These are phyloP conservation scores for Madoqua kirkii DNA, from an alignment of 2,113 vertebrate genomes.

Conservation along the genomic window DNA sequence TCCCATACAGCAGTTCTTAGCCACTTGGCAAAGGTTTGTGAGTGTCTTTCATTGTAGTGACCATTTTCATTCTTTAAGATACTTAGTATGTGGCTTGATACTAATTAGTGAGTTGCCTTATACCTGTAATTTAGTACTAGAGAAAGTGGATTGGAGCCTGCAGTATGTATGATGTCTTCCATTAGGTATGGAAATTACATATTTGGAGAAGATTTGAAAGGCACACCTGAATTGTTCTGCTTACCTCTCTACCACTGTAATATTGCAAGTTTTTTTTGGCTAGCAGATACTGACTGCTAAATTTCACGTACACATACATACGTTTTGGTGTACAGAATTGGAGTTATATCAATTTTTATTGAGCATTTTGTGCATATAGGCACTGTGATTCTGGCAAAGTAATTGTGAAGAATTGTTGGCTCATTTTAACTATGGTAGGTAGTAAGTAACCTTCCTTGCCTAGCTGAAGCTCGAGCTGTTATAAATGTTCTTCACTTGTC, in stretches of 20 bases:
- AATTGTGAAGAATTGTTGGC: slow-evolving; percentile 34
- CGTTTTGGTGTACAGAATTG: neutral
- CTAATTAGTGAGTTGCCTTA: neutral
- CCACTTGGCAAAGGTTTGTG: neutral
- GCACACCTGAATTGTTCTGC: neutral
- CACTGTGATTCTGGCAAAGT: neutral
- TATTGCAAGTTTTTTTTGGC: neutral
- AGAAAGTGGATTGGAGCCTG: neutral
- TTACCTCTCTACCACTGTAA: neutral
- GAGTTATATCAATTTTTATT: neutral
- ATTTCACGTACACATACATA: neutral
- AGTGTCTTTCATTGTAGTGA: neutral
- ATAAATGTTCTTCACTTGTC: slow-evolving; percentile 29
- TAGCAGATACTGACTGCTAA: neutral
- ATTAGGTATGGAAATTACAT: neutral
- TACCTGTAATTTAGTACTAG: neutral
- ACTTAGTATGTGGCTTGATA: neutral
- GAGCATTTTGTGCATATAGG: slow-evolving; percentile 7
- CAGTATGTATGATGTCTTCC: neutral
- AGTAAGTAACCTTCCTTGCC: slow-evolving; percentile 47
- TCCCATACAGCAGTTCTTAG: neutral
- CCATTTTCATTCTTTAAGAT: neutral
- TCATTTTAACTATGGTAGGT: slow-evolving; percentile 58
- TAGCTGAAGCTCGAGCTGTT: slow-evolving; percentile 40
- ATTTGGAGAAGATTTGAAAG: neutral